Evolutionary conservation across 2,888 invertebrate genomes (phyloP), one percentile per base, ranked within the genome.

Genomic region (Meteorus cinctellus): DNA sequence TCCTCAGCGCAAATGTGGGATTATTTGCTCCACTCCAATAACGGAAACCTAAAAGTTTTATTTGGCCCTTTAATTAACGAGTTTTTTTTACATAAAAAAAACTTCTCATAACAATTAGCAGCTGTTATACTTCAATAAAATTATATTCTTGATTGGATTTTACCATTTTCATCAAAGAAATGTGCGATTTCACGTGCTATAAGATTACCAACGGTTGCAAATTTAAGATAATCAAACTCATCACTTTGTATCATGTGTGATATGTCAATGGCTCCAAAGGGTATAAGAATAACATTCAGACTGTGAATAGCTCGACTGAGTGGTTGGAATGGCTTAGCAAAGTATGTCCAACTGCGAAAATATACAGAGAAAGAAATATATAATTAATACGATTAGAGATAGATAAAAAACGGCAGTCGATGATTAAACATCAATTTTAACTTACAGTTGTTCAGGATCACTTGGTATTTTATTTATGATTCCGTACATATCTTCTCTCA

Each of bases 151-250:
- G 48, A 74, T 78, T 60, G 34, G 68, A 67, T 63, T 79, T 41
- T 84, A 86, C 86, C 86, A 77, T 80, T 83, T 36, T 78, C 72
- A 63, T 86, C 86, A 36, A 86, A 86, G 34, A 85, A 83, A 80
- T 82, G 84, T 63, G 84, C 82, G 19, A 86, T 86, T 75, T 86
- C 84, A n/a, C 81, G 84, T 65, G 84, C 85, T 75, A 86, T 81
- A 51, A 80, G 72, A 76, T 77, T 84, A n/a, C 86, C 86, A 63
- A 86, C 80, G 4, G 79, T 86, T 12, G 85, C 85, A n/a, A 83
- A 55, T 60, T 48, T 76, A 41, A 84, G 69, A 74, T 85, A 83
- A 74, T 82, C 74, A 12, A 84, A 81, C 19, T 60, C 27, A 66
- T 77, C 24, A 16, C 77, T 79, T 65, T 78, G 62, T 19, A 65